Evolutionary conservation across 2,888 invertebrate species (phyloP).

Genomic region (Macaria liturata): DNA sequence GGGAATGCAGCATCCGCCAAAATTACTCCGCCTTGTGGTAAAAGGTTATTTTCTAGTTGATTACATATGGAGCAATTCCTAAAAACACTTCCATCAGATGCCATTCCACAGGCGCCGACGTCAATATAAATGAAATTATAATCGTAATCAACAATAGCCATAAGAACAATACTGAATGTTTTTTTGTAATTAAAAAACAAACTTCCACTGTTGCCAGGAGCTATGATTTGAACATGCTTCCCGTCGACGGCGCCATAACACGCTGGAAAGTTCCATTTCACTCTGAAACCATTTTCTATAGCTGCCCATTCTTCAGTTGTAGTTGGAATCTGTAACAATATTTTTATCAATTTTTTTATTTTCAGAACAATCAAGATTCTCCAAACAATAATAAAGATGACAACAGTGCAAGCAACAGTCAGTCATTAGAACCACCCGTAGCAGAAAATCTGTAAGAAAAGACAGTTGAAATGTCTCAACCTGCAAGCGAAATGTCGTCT

Average conservation of each 20-base stretch:
- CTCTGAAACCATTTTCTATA: conserved; percentile 22
- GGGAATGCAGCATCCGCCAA: too few species aligned
- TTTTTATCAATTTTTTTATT: too few species aligned
- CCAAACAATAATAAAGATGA: too few species aligned
- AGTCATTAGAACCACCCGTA: conserved; percentile 6
- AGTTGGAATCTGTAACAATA: conserved; percentile 10
- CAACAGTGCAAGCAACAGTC: too few species aligned
- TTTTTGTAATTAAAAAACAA: conserved; percentile 26
- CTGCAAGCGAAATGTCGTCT: conserved; percentile 22
- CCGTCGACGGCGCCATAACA: conserved; percentile 21
- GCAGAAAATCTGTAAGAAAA: conserved; percentile 24
- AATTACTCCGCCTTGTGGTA: conserved; percentile 14
- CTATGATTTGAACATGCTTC: conserved; percentile 21
- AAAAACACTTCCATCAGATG: conserved; percentile 15
- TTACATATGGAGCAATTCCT: conserved; percentile 4
- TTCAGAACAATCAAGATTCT: too few species aligned
- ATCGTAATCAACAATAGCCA: conserved; percentile 27
- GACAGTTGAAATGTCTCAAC: conserved; percentile 24
- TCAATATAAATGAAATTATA: conserved; percentile 27
- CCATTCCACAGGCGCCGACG: conserved; percentile 23
- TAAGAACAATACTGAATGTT: conserved; percentile 23
- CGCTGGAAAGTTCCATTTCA: conserved; percentile 25
- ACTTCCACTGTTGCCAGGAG: conserved; percentile 24
- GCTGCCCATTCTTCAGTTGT: conserved; percentile 12
- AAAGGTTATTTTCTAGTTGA: conserved; percentile 15